Base-by-base conservation (phyloP, 2,888 invertebrate genomes). In the Loripinus fragilis region DNA sequence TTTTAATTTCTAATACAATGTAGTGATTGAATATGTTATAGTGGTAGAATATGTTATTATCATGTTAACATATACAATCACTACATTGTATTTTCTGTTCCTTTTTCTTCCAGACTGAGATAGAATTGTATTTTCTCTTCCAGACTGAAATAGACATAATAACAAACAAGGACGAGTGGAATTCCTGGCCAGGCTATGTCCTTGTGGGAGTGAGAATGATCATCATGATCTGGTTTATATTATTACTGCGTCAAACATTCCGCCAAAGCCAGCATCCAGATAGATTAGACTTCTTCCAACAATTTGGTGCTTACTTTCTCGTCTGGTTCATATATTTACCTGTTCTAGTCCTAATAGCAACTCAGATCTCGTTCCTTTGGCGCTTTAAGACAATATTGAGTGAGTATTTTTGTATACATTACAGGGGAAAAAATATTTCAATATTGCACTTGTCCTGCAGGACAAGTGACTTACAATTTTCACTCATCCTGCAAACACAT, bases 311-410 rank as follows among this genome's bases (percentile, higher is more conserved):
- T 20, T 98, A 98, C 23, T 98, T 98, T 92, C 95, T 99, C 50
- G 99, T 99, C 17, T 99, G 99, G 99, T 98, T 99, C 93, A 97
- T 98, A 87, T 99, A 99, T 94, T 95, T 99, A 91, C 98, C 99
- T 17, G 96, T 98, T 79, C 96, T 99, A 85, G 98, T 98, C 74
- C 95, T 99, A 72, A 97, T 99, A 87, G 97, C 98, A 17, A 95
- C 98, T 73, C 97, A 98, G 94, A 97, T 99, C 73, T 98, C 98
- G 81, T 96, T 98, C 64, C 95, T 99, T 89, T 99, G 98, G 98
- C 96, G 98, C 94, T 97, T 97, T 94, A 99, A 99, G 94, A 95
- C 99, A 90, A 94, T 99, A 78, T 95, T 98, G 91, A 97, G 98
- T 97, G 93, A 95, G 95, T 94, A 50, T 38, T 12, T 38, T 8